Evolutionary conservation across 2,888 invertebrate genomes (phyloP).

Genomic region (Campopleginae sp.): DNA sequence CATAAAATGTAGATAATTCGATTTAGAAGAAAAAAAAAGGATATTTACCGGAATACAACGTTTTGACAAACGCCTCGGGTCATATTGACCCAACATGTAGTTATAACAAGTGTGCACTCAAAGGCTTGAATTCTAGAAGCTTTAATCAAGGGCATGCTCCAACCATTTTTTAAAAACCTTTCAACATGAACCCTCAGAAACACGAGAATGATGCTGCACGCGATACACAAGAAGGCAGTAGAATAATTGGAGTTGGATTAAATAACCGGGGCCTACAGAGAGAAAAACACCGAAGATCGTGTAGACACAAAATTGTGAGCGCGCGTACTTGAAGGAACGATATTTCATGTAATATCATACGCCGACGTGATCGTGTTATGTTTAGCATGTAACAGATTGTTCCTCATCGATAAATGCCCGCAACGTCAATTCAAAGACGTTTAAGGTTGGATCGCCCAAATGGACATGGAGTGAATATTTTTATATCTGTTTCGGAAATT

Average conservation of each 20-base stretch:
- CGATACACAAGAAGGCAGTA: constrained; percentile 40
- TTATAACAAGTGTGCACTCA: too few relatives aligned
- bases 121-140: constrained; percentile 18
- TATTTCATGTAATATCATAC: neutral
- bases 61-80: too few relatives aligned
- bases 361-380: neutral
- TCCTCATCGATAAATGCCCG: neutral
- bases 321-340: neutral
- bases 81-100: too few relatives aligned
- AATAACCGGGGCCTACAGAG: constrained; percentile 49
- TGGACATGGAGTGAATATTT: neutral
- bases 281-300: constrained; percentile 31
- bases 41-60: too few relatives aligned
- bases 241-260: constrained; percentile 62
- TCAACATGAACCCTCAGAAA: constrained; percentile 23
- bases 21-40: too few relatives aligned
- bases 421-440: neutral
- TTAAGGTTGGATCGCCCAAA: neutral
- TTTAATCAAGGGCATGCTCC: constrained; percentile 6
- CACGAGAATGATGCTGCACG: constrained; percentile 30
- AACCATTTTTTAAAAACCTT: constrained; percentile 23
- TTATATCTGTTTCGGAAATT: neutral
- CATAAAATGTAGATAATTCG: too few relatives aligned
- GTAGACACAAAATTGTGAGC: neutral
- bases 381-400: neutral